Base-by-base conservation (phyloP, 2,888 invertebrate genomes). In the Drosophila atripex region DNA sequence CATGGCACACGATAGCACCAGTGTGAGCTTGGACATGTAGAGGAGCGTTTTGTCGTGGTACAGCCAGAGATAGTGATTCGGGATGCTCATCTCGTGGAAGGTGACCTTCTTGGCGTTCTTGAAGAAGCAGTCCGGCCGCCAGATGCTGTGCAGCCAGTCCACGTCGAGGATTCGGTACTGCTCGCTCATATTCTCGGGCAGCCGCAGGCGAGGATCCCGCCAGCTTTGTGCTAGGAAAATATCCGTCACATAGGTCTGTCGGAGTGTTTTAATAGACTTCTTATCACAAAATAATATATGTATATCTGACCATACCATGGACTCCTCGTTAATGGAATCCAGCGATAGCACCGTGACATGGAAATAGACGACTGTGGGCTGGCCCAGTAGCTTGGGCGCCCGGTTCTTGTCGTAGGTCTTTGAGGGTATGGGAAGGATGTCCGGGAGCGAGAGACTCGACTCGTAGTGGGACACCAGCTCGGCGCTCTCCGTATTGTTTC, bases 311-410 rank as follows among this genome's bases (percentile, higher is more conserved):
- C 46, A 50, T 76, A 90, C 91, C 98, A 98, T 98, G 45, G 97
- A 97, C 91, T 97, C 97, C 91, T 98, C 98, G 89, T 98, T 97
- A 76, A 98, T 97, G n/a, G 97, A 97, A 92, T 98, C 97, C 78
- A 98, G 92, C 50, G 97, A 97, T 68, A 97, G 92, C 1, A 97
- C 97, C 8, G 97, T 97, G 52, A 97, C 97, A 89, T 97, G 97
- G 89, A 97, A 97, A 90, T 97, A 97, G 39, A 97, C 97, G 47
- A 96, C 93, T 0, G 97, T 97, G 3, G 97, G 96, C 90, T 97
- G 96, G 1, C 96, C 97, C 84, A 96, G 93, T 56, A 95, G 93
- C 91, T 97, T 97, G 0, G 97, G 97, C 0, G 97, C 96, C 70
- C 96, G 93, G 92, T 97, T 97, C 92, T 97, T 97, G 91, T 97